Percentiles rank a stretch among this genome's conserved stretches.
Conservation (phyloP, 2,797 vertebrate genomes). For the Hydrocynus forskahlii region DNA sequence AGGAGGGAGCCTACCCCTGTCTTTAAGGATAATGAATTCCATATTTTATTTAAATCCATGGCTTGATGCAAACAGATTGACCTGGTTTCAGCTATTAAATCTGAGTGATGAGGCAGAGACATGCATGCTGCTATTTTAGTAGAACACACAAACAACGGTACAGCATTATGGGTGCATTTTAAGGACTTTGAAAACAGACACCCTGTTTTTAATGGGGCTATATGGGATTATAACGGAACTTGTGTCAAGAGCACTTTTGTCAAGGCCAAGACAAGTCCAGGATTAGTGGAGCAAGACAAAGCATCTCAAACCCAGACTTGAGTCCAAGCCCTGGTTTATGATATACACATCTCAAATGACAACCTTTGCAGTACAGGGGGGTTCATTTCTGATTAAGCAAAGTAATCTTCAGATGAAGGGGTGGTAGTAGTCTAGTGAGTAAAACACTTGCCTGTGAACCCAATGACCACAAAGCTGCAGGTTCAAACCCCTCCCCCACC, state of each 20-base stretch:
- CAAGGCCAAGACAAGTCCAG: no score
- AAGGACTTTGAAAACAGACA: background rate
- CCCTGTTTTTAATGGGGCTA: background rate
- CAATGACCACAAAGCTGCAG: no score
- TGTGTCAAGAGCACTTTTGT: no score
- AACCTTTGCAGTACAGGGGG: background rate
- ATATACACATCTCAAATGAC: background rate
- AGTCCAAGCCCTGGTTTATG: background rate
- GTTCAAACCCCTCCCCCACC: no score
- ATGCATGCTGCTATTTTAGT: slow-evolving; percentile 38
- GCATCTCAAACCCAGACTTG: no score
- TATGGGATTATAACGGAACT: no score
- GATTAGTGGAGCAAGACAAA: no score
- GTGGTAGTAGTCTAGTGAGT: no score
- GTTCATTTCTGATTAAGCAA: background rate
- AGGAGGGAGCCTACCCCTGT: slow-evolving; percentile 43
- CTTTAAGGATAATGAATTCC: slow-evolving; percentile 17
- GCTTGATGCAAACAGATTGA: slow-evolving; percentile 68
- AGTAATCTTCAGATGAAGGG: background rate
- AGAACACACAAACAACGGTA: slow-evolving; percentile 19
- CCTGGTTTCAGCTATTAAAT: slow-evolving; percentile 68
- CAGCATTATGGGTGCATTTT: background rate
- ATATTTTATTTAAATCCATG: slow-evolving; percentile 59
- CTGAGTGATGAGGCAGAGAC: slow-evolving; percentile 38
- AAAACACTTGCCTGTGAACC: no score